Evolutionary conservation across 1,140 invertebrate genomes (phyloP).

Genomic region (Drosophila murphyi): DNA sequence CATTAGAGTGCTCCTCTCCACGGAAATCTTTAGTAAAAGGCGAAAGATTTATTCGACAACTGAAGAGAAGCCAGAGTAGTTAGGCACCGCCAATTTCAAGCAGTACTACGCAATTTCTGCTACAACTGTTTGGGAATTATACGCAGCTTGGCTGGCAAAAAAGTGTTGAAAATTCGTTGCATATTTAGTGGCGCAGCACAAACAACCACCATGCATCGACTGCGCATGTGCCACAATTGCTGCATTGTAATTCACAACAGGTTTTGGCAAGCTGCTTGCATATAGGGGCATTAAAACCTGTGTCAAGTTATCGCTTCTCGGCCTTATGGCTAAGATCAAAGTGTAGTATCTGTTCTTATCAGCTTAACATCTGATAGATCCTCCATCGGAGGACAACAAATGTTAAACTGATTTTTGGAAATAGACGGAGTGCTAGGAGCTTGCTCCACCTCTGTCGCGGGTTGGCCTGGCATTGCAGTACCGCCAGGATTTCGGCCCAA

Average conservation of each 20-base stretch:
- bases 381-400: slow-evolving; percentile 85
- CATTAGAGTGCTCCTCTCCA: slow-evolving; percentile 63
- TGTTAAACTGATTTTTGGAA: slow-evolving; percentile 70
- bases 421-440: too few relatives aligned
- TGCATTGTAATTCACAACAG: slow-evolving; percentile 5
- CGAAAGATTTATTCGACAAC: slow-evolving; percentile 85
- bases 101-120: slow-evolving; percentile 1
- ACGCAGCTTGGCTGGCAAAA: not conserved
- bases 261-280: not conserved
- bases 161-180: slow-evolving; percentile 6
- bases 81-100: slow-evolving; percentile 6
- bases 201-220: slow-evolving; percentile 18
- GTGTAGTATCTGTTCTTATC: slow-evolving; percentile 87
- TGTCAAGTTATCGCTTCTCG: slow-evolving; percentile 84
- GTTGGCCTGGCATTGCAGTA: slow-evolving; percentile 13
- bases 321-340: slow-evolving; percentile 85
- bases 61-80: slow-evolving; percentile 52
- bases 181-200: slow-evolving; percentile 27
- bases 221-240: slow-evolving; percentile 23
- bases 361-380: slow-evolving; percentile 88
- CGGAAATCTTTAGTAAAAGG: slow-evolving; percentile 86
- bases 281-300: not conserved
- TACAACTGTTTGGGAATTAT: slow-evolving; percentile 56
- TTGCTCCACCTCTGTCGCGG: too few relatives aligned
- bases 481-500: slow-evolving; percentile 47